Base-by-base conservation (phyloP, 2,888 invertebrate species). In the Omphaloscelis lunosa region DNA sequence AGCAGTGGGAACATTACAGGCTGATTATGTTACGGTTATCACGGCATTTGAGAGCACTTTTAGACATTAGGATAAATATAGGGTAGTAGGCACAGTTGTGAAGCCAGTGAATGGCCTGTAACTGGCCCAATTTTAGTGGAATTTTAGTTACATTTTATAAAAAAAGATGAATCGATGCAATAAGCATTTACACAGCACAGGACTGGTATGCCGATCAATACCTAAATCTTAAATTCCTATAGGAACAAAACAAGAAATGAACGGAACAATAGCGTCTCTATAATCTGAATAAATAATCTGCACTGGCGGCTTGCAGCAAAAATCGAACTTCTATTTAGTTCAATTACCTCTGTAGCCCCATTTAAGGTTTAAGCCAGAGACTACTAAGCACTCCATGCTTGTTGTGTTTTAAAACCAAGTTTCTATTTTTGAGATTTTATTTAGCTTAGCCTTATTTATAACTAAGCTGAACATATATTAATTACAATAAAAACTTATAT, bases 241-340 rank as follows among this genome's bases (percentile, higher is more conserved):
- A 20, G 29, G 8, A 56, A 66, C 56, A 79, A 70, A 83, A 77
- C 45, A 15, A 39, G 8, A 56, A 29, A 15, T 56, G 5, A 45
- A 51, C 48, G 27, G 53, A 27, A 82, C 75, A 12, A 15, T 15
- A 51, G 23, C 83, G 59, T 67, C 48, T 69, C 27, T 61, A 27
- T 61, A 70, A 69, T 56, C 53, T 69, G 71, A 83, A 80, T 79
- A 65, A 80, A 67, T 79, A 79, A 83, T 79, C 61, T 56, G 62
- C 75, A 27, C 65, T n/a, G 53, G 41, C 27, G 53, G 65, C 79
- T 79, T 80, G 69, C 83, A 79, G 39, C 66, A 39, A 34, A 41
- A 48, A 48, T 79, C 39, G n/a, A 65, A 78, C n/a, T 39, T 78
- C 65, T 61, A 61, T 79, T 80, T 78, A 66, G 79, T 66, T 67